phyloP scores from a whole-genome alignment of 2,797 vertebrate genomes.

The Synanceia verrucosa region DNA sequence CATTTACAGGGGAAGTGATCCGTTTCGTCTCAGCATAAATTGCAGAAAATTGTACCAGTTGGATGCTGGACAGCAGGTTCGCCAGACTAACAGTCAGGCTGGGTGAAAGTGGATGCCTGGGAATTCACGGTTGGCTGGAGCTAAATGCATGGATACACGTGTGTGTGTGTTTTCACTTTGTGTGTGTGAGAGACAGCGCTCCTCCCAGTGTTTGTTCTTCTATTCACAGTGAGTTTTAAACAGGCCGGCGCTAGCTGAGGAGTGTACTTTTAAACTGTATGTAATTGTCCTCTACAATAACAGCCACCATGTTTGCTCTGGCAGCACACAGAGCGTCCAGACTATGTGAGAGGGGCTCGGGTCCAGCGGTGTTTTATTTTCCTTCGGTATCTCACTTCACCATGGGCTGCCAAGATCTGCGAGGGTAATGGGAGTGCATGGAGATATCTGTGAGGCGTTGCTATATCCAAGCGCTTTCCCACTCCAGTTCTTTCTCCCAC shows the following conservation, averaged over 20 bases:
- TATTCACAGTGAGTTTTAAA: slow-evolving; percentile 56
- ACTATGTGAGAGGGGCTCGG: slow-evolving; percentile 40
- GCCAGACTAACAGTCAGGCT: slow-evolving; percentile 48
- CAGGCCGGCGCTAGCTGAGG: slow-evolving; percentile 40
- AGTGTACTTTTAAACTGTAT: slow-evolving; percentile 60
- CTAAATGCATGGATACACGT: slow-evolving; percentile 40
- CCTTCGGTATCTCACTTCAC: slow-evolving; percentile 68
- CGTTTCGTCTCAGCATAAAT: slow-evolving; percentile 74
- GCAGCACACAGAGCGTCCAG: slow-evolving; percentile 38
- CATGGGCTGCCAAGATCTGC: slow-evolving; percentile 59
- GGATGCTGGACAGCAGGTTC: slow-evolving; percentile 57
- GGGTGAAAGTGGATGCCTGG: slow-evolving; percentile 72
- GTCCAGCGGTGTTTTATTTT: slow-evolving; percentile 71
- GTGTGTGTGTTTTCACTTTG: slow-evolving; percentile 41
- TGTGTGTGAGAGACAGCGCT: slow-evolving; percentile 15
- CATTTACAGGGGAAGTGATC: slow-evolving; percentile 72
- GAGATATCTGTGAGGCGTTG: slow-evolving; percentile 45
- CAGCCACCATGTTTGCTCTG: slow-evolving; percentile 74
- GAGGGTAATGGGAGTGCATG: slow-evolving; percentile 56
- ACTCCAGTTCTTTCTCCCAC: slow-evolving; percentile 42
- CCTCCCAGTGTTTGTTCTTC: slow-evolving; percentile 64
- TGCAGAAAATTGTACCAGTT: slow-evolving; percentile 75
- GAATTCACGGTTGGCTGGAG: slow-evolving; percentile 64
- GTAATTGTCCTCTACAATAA: slow-evolving; percentile 75
- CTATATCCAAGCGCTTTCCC: slow-evolving; percentile 46